A percentile compares a stretch with the other conserved stretches of the same genome.
phyloP scores from a whole-genome alignment of 2,888 invertebrate species.

The Tetragonisca angustula region DNA sequence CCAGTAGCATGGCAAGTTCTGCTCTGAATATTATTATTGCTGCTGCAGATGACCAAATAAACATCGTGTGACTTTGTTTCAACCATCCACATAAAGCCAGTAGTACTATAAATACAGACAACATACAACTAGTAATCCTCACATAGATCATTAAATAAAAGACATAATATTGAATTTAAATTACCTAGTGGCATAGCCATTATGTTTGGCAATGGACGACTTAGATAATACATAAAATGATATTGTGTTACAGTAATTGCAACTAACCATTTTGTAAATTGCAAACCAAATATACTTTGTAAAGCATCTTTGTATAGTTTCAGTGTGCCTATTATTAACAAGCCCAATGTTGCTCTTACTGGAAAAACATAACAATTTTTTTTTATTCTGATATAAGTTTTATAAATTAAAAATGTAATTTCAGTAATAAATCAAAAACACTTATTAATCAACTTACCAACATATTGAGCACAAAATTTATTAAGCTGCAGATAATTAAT shows the following conservation, averaged over 20 bases:
- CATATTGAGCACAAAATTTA: conserved; percentile 95
- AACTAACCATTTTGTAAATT: conserved; percentile 92
- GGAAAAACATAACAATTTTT: conserved; percentile 63
- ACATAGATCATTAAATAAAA: neutral
- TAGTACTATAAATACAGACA: conserved; percentile 88
- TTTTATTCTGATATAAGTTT: conserved; percentile 10
- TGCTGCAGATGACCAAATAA: conserved; percentile 93
- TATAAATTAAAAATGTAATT: neutral
- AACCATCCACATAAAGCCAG: conserved; percentile 95
- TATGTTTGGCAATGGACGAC: conserved; percentile 97
- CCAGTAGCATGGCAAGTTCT: conserved; percentile 94
- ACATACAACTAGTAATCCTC: neutral
- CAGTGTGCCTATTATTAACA: conserved; percentile 91
- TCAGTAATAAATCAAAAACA: conserved; percentile 6
- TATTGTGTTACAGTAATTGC: conserved; percentile 96
- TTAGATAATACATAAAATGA: conserved; percentile 98
- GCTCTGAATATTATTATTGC: conserved; percentile 95
- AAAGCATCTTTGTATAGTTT: conserved; percentile 90
- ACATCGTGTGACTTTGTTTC: conserved; percentile 89
- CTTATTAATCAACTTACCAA: conserved; percentile 87
- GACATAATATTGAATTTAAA: neutral
- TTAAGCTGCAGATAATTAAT: conserved; percentile 89
- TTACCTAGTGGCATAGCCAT: conserved; percentile 96
- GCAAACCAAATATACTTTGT: conserved; percentile 90
- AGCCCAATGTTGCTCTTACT: conserved; percentile 93